A percentile compares a stretch with the other conserved stretches of the same genome.
Evolutionary conservation across 2,113 vertebrate genomes (phyloP).

Genomic region (Hemiprocne comata): DNA sequence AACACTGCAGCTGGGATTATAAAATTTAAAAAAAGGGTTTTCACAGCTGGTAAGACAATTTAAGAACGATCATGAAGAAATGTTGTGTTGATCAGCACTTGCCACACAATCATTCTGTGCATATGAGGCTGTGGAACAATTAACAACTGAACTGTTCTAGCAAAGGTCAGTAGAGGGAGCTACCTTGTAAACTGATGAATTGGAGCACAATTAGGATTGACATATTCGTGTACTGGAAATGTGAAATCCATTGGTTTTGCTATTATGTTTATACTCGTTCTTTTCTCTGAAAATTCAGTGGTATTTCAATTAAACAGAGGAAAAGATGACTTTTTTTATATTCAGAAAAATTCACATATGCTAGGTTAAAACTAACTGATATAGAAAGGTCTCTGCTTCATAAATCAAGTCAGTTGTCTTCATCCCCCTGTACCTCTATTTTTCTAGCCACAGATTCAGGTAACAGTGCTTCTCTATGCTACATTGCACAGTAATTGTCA

Average conservation of each 20-base stretch:
- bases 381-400: neutral
- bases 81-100: neutral
- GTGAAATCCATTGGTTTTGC: neutral
- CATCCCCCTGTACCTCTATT: neutral
- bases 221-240: neutral
- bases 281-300: neutral
- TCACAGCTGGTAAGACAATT: neutral
- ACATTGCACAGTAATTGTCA: neutral
- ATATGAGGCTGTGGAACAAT: neutral
- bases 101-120: rapidly evolving
- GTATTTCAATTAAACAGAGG: neutral
- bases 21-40: neutral
- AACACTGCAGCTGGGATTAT: neutral
- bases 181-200: neutral
- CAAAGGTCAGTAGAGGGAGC: constrained; percentile 1
- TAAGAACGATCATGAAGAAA: neutral
- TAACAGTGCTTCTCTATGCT: neutral
- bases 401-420: neutral
- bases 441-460: neutral
- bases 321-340: neutral
- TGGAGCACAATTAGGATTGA: neutral
- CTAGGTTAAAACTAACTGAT: neutral
- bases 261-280: neutral
- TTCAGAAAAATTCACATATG: neutral
- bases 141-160: neutral